A percentile compares a stretch with the other conserved stretches of the same genome.
Evolutionary conservation across 2,888 invertebrate species (phyloP).

Genomic region (Acanthosoma haemorrhoidale): DNA sequence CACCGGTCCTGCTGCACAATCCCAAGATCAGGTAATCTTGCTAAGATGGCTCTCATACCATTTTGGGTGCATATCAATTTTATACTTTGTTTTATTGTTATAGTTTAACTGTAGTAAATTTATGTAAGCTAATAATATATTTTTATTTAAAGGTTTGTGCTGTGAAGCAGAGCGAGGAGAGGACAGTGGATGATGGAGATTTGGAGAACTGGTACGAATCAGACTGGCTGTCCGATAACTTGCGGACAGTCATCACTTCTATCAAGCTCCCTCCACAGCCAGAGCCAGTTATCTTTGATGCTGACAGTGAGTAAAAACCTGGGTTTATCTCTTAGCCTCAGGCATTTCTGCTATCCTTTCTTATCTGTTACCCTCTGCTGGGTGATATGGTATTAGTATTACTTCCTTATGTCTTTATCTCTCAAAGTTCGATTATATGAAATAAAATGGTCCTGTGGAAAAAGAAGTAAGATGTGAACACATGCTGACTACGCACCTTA

Average conservation of each 20-base stretch:
- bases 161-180: conserved; percentile 45
- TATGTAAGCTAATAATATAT: background rate
- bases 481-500: too few relatives aligned
- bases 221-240: conserved; percentile 69
- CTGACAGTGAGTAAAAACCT: conserved; percentile 59
- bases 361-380: too few relatives aligned
- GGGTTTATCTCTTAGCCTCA: too few relatives aligned
- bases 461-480: too few relatives aligned
- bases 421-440: too few relatives aligned
- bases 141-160: conserved; percentile 49
- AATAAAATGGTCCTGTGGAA: too few relatives aligned
- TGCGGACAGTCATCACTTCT: conserved; percentile 59
- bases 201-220: conserved; percentile 64
- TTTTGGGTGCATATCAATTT: background rate
- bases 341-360: too few relatives aligned
- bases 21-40: conserved; percentile 39
- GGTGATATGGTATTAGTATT: too few relatives aligned
- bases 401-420: too few relatives aligned
- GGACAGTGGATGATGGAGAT: conserved; percentile 53
- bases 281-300: conserved; percentile 53
- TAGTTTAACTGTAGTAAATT: background rate
- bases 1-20: conserved; percentile 41
- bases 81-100: background rate
- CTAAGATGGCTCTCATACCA: background rate
- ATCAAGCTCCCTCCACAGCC: conserved; percentile 56